phyloP scores from a whole-genome alignment of 2,797 vertebrate genomes.

The Ibycter americanus region DNA sequence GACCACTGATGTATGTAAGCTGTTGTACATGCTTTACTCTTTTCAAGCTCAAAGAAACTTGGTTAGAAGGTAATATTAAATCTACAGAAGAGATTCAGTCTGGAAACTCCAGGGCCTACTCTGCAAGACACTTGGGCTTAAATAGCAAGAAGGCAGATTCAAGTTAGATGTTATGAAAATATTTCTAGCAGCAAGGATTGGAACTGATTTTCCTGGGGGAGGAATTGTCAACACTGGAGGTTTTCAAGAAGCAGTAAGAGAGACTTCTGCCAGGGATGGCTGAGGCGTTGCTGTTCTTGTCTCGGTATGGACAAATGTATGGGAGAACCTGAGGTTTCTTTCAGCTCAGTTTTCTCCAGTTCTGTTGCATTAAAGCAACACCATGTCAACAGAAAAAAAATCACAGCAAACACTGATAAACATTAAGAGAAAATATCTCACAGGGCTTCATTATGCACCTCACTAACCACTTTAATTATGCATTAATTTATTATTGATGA shows the following conservation, averaged over 20 bases:
- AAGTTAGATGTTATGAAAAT: background rate
- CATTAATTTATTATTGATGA: conserved; percentile 61
- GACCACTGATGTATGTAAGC: background rate
- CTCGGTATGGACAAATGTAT: background rate
- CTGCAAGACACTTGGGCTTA: background rate
- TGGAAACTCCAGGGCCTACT: background rate
- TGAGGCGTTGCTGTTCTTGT: background rate
- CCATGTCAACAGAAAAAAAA: background rate
- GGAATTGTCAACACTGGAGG: background rate
- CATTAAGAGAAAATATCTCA: conserved; percentile 5
- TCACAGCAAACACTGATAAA: conserved; percentile 5
- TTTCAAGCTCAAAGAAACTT: background rate
- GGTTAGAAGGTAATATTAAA: background rate
- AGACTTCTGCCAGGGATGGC: background rate
- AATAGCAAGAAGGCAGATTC: background rate
- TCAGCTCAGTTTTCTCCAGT: background rate
- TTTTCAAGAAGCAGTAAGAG: background rate
- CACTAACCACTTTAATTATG: conserved; percentile 57
- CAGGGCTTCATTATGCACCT: conserved; percentile 34
- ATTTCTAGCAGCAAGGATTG: background rate
- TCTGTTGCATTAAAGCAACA: background rate
- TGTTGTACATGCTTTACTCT: background rate
- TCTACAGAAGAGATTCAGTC: background rate
- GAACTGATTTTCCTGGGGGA: background rate
- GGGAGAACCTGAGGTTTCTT: background rate